phyloP scores from a whole-genome alignment of 2,888 invertebrate genomes.

The Brenthis ino region DNA sequence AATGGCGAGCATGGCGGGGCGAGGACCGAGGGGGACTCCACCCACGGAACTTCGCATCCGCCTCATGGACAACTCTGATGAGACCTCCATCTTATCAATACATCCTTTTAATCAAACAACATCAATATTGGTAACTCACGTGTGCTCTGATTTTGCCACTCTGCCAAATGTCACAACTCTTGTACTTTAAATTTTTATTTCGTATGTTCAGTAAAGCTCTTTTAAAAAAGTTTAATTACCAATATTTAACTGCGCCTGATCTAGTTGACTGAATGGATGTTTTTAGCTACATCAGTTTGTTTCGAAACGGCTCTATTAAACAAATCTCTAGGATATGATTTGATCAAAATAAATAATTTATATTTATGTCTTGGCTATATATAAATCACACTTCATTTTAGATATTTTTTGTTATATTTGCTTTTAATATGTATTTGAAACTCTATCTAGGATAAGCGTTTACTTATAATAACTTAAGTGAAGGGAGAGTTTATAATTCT shows the following conservation, averaged over 20 bases:
- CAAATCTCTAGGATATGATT: no score
- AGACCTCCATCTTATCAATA: conserved; percentile 62
- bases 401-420: background rate
- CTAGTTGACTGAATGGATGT: no score
- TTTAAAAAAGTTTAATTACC: background rate
- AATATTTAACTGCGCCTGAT: no score
- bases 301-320: no score
- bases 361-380: no score
- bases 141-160: conserved; percentile 30
- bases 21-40: conserved; percentile 66
- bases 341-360: background rate
- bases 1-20: conserved; percentile 71
- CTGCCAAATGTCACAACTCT: conserved; percentile 16
- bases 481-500: conserved; percentile 59
- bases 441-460: conserved; percentile 2
- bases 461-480: conserved; percentile 40
- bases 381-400: no score
- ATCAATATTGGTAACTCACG: conserved; percentile 41
- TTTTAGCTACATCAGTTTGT: no score
- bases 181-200: conserved; percentile 27
- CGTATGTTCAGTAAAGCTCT: background rate
- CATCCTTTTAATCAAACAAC: conserved; percentile 45
- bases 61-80: conserved; percentile 67
- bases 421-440: background rate
- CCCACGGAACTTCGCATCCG: conserved; percentile 80